Conservation (phyloP, 2,113 vertebrate genomes). For the Megalops atlanticus region DNA sequence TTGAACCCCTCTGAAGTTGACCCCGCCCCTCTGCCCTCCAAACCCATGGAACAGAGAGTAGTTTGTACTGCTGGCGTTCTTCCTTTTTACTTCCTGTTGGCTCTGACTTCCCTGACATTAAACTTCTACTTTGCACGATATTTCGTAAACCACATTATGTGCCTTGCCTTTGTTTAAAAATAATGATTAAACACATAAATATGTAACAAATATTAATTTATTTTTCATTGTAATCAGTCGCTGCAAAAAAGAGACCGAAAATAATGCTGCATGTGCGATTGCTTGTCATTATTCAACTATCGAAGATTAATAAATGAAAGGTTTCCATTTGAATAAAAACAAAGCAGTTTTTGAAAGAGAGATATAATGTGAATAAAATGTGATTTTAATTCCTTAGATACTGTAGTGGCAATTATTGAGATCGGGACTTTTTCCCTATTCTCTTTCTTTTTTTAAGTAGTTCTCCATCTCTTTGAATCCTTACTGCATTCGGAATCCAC, state of each 20-base stretch:
- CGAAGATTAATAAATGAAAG: slow-evolving; percentile 24
- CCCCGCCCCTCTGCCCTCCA: slow-evolving; percentile 38
- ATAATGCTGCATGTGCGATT: slow-evolving; percentile 82
- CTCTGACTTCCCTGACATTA: slow-evolving; percentile 57
- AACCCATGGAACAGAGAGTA: slow-evolving; percentile 41
- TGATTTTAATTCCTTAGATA: slow-evolving; percentile 14
- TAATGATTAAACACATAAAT: slow-evolving; percentile 66
- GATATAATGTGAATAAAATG: neutral
- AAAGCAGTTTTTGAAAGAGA: slow-evolving; percentile 5
- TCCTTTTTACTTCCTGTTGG: slow-evolving; percentile 44
- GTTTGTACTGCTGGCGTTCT: slow-evolving; percentile 46
- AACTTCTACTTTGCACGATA: slow-evolving; percentile 90
- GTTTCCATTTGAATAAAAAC: slow-evolving; percentile 55
- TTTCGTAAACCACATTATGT: slow-evolving; percentile 93
- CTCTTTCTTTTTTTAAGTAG: slow-evolving; percentile 14
- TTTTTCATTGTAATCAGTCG: slow-evolving; percentile 62
- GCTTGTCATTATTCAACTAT: slow-evolving; percentile 66
- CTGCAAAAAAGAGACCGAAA: slow-evolving; percentile 60
- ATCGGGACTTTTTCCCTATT: slow-evolving; percentile 23
- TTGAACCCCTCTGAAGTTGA: slow-evolving; percentile 66
- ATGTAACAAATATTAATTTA: slow-evolving; percentile 48
- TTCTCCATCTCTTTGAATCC: slow-evolving; percentile 36
- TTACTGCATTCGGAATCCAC: neutral
- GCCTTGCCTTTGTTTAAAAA: slow-evolving; percentile 88
- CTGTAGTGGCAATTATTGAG: slow-evolving; percentile 27